Base-by-base conservation (phyloP, 2,113 vertebrate genomes). In the Chamaea fasciata region DNA sequence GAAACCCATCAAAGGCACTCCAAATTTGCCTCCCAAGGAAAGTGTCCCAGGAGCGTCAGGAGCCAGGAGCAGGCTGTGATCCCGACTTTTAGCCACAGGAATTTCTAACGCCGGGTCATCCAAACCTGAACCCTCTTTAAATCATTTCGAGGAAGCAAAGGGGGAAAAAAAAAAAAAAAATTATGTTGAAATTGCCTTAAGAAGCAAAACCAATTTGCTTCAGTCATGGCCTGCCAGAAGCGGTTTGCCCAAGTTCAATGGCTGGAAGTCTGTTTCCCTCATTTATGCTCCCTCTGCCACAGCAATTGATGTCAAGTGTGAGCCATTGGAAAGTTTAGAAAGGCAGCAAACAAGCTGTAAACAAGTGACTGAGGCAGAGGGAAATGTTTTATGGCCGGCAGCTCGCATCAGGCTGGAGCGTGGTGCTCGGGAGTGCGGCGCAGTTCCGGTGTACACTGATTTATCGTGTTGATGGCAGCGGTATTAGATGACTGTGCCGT, bases 281-380 rank as follows among this genome's bases (percentile, higher is more conserved):
- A 27, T 80, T 90, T 88, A n/a, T 67, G 79, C 44, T 93, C 47
- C 69, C 70, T 75, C 77, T 83, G 79, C 56, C 44, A 23, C 4
- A 56, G 52, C 93, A 70, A 83, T 85, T 81, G 92, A 89, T 96
- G 90, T 96, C 94, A 96, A 94, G 69, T 13, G 67, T 68, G 91
- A 92, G 57, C 65, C 94, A 92, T 39, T 55, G 87, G 69, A 13
- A 91, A 94, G 92, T 93, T 95, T 89, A 88, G 89, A 50, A 76
- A 94, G 90, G 41, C 86, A 68, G 80, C 91, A 92, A 96, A 96
- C 91, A 96, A 94, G 94, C 90, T 93, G 88, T 96, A 95, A 97
- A 96, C 91, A 94, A 96, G 91, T 63, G 87, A 79, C 63, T 83
- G 90, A 82, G 86, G 67, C 8, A 77, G 91, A 87, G 76, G 88